Evolutionary conservation across 2,888 invertebrate species (phyloP).

Genomic region (Drosophila conformis): DNA sequence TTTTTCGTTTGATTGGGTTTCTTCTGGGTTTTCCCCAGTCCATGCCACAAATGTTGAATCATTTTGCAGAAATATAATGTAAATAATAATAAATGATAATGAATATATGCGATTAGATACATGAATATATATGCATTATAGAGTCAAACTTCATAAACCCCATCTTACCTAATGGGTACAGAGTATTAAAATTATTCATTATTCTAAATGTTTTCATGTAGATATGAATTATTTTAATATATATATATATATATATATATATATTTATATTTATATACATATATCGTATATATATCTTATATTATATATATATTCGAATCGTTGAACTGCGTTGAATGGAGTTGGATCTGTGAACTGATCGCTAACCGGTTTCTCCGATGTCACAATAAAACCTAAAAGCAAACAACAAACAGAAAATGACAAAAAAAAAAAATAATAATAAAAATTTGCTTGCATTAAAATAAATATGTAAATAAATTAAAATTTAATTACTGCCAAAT

Average conservation of each 20-base stretch:
- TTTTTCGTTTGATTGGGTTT: too few species aligned
- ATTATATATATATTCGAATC: slow-evolving; percentile 4
- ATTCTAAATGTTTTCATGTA: background rate
- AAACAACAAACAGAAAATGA: slow-evolving; percentile 25
- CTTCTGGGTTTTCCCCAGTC: too few species aligned
- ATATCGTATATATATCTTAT: background rate
- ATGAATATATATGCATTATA: background rate
- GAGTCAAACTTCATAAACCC: background rate
- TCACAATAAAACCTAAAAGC: slow-evolving; percentile 12
- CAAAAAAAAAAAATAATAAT: slow-evolving; percentile 21
- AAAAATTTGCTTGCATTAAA: slow-evolving; percentile 58
- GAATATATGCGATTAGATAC: background rate
- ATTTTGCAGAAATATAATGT: background rate
- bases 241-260: background rate
- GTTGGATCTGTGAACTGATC: background rate
- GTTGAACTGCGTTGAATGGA: background rate
- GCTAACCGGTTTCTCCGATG: slow-evolving; percentile 43
- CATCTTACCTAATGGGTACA: background rate
- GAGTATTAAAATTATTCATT: background rate
- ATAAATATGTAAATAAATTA: slow-evolving; percentile 76
- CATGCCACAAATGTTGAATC: too few species aligned
- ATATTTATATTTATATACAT: background rate
- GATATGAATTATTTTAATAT: too few species aligned
- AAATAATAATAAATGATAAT: background rate
- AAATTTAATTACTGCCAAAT: slow-evolving; percentile 72